Evolutionary conservation across 1,140 invertebrate genomes (phyloP).

Genomic region (Tetranychus cinnabarinus): DNA sequence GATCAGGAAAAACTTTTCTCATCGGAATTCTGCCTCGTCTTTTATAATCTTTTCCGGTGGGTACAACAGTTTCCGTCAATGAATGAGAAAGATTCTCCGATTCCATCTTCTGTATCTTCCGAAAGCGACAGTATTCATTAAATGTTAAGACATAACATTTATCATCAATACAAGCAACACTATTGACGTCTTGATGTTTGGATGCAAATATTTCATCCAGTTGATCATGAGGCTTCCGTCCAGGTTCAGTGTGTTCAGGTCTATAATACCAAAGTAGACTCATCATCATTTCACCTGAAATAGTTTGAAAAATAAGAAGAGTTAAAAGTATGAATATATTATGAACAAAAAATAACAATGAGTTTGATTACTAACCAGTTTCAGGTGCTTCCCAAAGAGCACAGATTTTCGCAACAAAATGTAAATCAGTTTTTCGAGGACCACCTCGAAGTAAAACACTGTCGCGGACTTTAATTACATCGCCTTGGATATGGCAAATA

Average conservation of each 20-base stretch:
- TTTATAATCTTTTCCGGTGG: conserved; percentile 19
- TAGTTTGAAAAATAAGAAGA: neutral
- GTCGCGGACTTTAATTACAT: conserved; percentile 58
- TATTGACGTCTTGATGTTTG: conserved; percentile 72
- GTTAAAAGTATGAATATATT: neutral
- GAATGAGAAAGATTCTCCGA: neutral
- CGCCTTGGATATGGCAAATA: conserved; percentile 60
- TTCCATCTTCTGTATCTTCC: conserved; percentile 6
- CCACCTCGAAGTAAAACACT: conserved; percentile 63
- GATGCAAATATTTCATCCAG: conserved; percentile 79
- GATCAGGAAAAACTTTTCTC: conserved; percentile 47
- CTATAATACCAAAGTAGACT: conserved; percentile 89
- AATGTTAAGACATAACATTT: conserved; percentile 90
- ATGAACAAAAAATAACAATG: conserved; percentile 4
- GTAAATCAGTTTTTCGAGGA: conserved; percentile 54
- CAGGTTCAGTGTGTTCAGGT: conserved; percentile 81
- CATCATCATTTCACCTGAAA: conserved; percentile 82
- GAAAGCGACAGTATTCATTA: conserved; percentile 85
- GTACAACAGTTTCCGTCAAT: conserved; percentile 1
- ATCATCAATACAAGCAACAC: conserved; percentile 90
- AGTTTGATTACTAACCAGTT: conserved; percentile 37
- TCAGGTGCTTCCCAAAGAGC: conserved; percentile 80
- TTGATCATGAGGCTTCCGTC: conserved; percentile 45
- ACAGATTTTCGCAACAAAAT: conserved; percentile 77
- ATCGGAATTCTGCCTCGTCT: conserved; percentile 34